Percentiles rank a stretch among this genome's conserved stretches.
These are phyloP conservation scores for Semnornis frantzii DNA, from an alignment of 2,113 vertebrate species.

Conservation along the genomic window DNA sequence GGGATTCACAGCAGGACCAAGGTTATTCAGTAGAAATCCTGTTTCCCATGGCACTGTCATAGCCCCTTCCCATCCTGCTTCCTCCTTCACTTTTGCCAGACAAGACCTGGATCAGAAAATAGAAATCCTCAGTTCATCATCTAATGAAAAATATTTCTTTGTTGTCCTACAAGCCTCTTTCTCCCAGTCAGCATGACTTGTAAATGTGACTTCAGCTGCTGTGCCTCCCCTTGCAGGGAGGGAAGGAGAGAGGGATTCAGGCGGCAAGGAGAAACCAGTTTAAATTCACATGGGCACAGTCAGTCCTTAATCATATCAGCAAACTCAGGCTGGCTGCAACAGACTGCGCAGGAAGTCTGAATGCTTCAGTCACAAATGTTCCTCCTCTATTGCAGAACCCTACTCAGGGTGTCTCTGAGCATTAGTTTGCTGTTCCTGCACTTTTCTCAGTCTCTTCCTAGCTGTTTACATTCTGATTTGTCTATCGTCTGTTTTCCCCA, in stretches of 20 bases:
- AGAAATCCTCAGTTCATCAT: background rate
- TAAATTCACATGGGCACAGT: constrained; percentile 19
- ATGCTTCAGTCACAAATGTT: background rate
- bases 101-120: background rate
- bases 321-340: constrained; percentile 3
- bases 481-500: background rate
- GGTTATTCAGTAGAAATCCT: background rate
- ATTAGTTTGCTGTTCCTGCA: background rate
- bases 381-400: background rate
- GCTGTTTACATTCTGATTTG: background rate
- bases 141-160: constrained; percentile 23
- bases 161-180: background rate
- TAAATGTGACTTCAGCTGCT: constrained; percentile 5
- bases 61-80: background rate
- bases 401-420: background rate
- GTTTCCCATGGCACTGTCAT: fast-evolving
- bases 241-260: background rate
- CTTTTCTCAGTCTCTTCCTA: background rate
- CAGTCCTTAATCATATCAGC: constrained; percentile 19
- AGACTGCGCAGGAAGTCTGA: constrained; percentile 15
- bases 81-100: background rate
- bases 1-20: background rate
- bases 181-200: background rate
- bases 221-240: background rate
- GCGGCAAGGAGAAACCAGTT: constrained; percentile 32